Base-by-base conservation (phyloP, 2,888 invertebrate genomes). In the Stratiomys singularior region DNA sequence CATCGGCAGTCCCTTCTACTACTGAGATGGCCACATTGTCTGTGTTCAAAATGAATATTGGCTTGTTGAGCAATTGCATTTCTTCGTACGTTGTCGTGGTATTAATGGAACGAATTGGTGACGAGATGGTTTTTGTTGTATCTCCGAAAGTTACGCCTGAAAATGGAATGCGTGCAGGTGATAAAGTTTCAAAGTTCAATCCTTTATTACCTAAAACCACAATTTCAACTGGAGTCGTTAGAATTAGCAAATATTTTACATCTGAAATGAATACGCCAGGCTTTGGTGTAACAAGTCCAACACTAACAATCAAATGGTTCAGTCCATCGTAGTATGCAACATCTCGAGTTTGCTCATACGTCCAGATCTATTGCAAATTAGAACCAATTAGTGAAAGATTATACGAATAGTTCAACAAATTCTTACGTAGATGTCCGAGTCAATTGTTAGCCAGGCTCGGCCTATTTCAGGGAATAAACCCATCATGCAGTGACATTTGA, bases 321-420 rank as follows among this genome's bases (percentile, higher is more conserved):
- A 99, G 89, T 0, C 97, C 97, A 90, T 99, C 98, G 88, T 95
- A 99, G 87, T 96, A 99, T 0, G 98, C 97, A 28, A 99, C 92
- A 89, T 99, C 99, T 80, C 93, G 92, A 71, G 96, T 95, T 87
- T 96, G 94, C 87, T 98, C 97, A 88, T 97, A 99, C 28, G 97
- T 95, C 99, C 99, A 99, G 47, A 87, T 86, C 84, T 85, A 69
- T 27, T 77, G 15, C 21, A 13, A 58, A n/a, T 15, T 25, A 37
- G 15, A 23, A 21, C 7, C 37, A 5, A 13, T 13, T 47, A 44
- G 9, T 5, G 23, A 21, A 15, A 13, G 9, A 66, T n/a, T n/a
- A 37, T 5, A 37, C 3, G 9, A 30, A 21, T 7, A 18, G 18
- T 25, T 63, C 7, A 1, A 52, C 27, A 1, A 25, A 21, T 27